A percentile compares a stretch with the other conserved stretches of the same genome.
phyloP scores from a whole-genome alignment of 1,140 invertebrate genomes.

The Drosophila quadrilineata region DNA sequence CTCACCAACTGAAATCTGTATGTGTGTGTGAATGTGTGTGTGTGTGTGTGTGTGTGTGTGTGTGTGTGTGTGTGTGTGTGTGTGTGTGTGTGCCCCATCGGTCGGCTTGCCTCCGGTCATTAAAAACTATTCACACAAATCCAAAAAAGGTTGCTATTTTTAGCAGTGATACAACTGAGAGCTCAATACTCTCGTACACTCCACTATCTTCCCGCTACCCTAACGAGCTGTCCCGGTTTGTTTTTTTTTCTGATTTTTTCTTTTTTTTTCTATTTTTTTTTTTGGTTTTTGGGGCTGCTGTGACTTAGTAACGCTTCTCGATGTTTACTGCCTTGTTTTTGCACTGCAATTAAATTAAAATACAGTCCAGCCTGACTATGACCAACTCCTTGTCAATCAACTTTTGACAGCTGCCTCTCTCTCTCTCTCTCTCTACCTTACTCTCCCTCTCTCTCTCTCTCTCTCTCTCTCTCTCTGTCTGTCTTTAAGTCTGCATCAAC shows the following conservation, averaged over 20 bases:
- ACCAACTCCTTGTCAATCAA: background rate
- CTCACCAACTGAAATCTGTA: too few relatives aligned
- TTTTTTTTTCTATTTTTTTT: too few relatives aligned
- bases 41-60: background rate
- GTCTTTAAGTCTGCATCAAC: too few relatives aligned
- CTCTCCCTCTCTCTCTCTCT: too few relatives aligned
- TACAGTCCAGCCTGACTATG: slow-evolving; percentile 4
- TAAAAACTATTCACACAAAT: slow-evolving; percentile 49
- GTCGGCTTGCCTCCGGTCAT: slow-evolving; percentile 38
- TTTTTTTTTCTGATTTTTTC: too few relatives aligned
- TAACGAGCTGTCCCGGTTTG: too few relatives aligned
- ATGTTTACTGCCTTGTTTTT: slow-evolving; percentile 62
- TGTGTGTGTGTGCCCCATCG: slow-evolving; percentile 28
- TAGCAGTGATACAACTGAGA: slow-evolving; percentile 69
- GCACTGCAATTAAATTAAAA: slow-evolving; percentile 73
- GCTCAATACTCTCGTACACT: background rate
- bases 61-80: slow-evolving; percentile 16
- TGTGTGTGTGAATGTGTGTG: background rate
- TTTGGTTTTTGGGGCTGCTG: too few relatives aligned
- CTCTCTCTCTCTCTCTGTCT: too few relatives aligned
- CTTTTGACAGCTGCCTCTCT: too few relatives aligned
- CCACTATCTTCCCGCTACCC: too few relatives aligned
- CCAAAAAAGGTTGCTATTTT: slow-evolving; percentile 66
- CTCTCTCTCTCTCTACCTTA: too few relatives aligned
- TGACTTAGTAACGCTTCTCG: slow-evolving; percentile 65